A percentile compares a stretch with the other conserved stretches of the same genome.
Evolutionary conservation across 1,140 invertebrate genomes (phyloP).

Genomic region (Akabosia matsudoensis): DNA sequence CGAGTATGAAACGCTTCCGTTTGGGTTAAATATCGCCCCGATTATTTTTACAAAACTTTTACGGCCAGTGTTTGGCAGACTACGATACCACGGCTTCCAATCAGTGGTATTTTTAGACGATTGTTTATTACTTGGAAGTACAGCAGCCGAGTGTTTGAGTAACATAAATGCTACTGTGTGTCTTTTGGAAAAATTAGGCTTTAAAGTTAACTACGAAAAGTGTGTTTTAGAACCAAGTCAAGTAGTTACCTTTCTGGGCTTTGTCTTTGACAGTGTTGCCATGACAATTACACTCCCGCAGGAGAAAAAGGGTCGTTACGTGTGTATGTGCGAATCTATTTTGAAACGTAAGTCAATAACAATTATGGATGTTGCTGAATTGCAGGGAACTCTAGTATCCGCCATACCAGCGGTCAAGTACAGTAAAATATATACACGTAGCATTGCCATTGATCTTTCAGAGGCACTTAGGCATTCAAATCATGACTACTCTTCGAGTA

Average conservation of each 20-base stretch:
- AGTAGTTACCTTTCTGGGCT: background rate
- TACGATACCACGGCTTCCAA: background rate
- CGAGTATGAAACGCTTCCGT: slow-evolving; percentile 21
- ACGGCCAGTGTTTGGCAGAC: slow-evolving; percentile 8
- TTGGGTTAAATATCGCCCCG: slow-evolving; percentile 30
- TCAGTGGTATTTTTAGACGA: slow-evolving; percentile 21
- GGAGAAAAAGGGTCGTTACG: background rate
- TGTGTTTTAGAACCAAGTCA: background rate
- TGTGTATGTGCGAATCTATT: background rate
- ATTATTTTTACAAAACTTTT: slow-evolving; percentile 32
- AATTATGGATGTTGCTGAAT: background rate
- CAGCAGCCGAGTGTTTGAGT: background rate
- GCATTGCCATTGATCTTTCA: background rate
- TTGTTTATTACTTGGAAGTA: background rate
- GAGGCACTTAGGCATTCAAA: background rate
- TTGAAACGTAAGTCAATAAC: background rate
- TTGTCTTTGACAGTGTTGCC: background rate
- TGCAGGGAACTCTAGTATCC: background rate
- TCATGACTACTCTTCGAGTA: background rate
- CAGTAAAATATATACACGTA: background rate
- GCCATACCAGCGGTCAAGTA: background rate
- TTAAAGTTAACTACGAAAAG: background rate
- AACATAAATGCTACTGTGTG: background rate
- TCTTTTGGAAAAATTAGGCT: background rate
- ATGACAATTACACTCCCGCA: background rate